Conservation (phyloP, 35 echinoderm and acorn worm genomes). For the Amphiura filiformis region DNA sequence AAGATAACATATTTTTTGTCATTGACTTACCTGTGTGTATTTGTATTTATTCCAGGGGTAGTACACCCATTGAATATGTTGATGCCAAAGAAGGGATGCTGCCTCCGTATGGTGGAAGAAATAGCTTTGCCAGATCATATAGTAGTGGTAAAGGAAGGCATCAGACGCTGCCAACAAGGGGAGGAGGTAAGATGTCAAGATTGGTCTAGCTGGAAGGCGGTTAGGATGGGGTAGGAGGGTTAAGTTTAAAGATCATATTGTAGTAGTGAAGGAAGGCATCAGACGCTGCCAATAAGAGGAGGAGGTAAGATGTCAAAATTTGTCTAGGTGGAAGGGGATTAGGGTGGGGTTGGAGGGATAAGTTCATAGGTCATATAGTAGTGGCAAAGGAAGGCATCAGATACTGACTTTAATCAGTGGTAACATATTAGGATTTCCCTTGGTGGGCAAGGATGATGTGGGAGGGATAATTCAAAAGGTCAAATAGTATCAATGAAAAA, state of each 20-base stretch:
- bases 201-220: no score
- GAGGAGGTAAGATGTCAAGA: no score
- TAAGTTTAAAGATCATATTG: slow-evolving; percentile 51
- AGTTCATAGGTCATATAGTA: slow-evolving; percentile 54
- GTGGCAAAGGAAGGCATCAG: slow-evolving; percentile 54
- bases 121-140: slow-evolving; percentile 42
- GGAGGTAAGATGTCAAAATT: no score
- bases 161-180: slow-evolving; percentile 16
- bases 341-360: no score
- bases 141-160: slow-evolving; percentile 67
- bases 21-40: no score
- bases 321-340: no score
- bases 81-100: slow-evolving; percentile 39
- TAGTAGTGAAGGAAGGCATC: slow-evolving; percentile 52
- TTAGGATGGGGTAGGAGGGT: no score
- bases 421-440: no score
- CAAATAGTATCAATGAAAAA: no score
- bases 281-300: slow-evolving; percentile 2
- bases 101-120: slow-evolving; percentile 31
- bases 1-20: no score
- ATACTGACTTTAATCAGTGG: neutral
- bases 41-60: slow-evolving; percentile 66
- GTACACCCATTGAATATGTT: slow-evolving; percentile 79
- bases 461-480: no score
- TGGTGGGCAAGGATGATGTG: no score